Evolutionary conservation across 2,888 invertebrate genomes (phyloP).

Genomic region (Hylaea fasciaria): DNA sequence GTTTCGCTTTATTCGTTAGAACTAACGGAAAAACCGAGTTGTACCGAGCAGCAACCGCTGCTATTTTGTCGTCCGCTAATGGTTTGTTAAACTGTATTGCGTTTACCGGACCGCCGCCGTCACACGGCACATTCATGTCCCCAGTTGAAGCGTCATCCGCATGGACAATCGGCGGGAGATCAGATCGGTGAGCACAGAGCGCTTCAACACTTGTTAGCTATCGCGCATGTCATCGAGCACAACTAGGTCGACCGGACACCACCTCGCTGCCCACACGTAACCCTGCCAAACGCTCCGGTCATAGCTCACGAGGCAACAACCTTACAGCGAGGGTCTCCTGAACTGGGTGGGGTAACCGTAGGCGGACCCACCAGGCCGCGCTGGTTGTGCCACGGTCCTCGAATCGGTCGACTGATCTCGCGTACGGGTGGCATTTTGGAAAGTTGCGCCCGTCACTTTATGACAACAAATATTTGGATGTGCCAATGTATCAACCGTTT

Average conservation of each 20-base stretch:
- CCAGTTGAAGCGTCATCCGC: constrained; percentile 3
- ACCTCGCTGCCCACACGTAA: constrained; percentile 55
- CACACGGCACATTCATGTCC: constrained; percentile 20
- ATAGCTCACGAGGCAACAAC: constrained; percentile 55
- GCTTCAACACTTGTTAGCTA: constrained; percentile 66
- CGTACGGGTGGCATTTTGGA: constrained; percentile 47
- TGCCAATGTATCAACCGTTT: constrained; percentile 7
- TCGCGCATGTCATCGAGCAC: constrained; percentile 69
- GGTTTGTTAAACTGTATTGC: too few species aligned
- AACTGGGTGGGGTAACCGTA: constrained; percentile 56
- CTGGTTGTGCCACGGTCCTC: constrained; percentile 31
- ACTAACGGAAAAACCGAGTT: too few species aligned
- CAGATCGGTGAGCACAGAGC: constrained; percentile 49
- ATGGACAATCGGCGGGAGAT: constrained; percentile 24
- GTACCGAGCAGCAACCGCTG: too few species aligned
- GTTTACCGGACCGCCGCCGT: neutral
- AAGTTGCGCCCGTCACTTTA: constrained; percentile 38
- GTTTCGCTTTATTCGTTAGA: too few species aligned
- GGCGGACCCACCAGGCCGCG: constrained; percentile 42
- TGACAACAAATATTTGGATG: constrained; percentile 12
- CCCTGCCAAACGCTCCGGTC: constrained; percentile 33
- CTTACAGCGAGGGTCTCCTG: constrained; percentile 48
- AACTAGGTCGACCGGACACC: constrained; percentile 79
- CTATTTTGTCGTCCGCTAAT: too few species aligned
- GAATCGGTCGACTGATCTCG: constrained; percentile 38